These are phyloP conservation scores for Ranitomeya variabilis DNA, from an alignment of 2,113 vertebrate genomes.

Conservation along the genomic window DNA sequence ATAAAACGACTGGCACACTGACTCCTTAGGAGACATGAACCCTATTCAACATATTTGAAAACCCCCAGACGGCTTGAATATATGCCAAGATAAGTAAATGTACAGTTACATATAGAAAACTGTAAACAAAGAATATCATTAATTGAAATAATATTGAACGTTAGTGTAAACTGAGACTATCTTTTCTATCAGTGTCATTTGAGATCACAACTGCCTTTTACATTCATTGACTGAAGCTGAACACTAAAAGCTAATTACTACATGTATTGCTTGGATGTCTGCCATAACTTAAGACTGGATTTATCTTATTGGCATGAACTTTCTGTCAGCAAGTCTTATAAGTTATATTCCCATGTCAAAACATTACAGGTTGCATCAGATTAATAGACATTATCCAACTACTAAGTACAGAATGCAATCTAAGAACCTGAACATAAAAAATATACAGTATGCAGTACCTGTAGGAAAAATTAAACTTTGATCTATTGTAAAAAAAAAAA, in stretches of 20 bases:
- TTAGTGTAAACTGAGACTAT: background rate
- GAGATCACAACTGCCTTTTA: conserved; percentile 18
- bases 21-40: background rate
- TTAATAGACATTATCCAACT: background rate
- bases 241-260: conserved; percentile 27
- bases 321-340: background rate
- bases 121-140: background rate
- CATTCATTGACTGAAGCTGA: conserved; percentile 34
- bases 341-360: background rate
- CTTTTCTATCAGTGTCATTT: conserved; percentile 2
- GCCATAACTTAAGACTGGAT: conserved; percentile 36
- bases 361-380: background rate
- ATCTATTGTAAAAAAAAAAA: no score
- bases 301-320: conserved; percentile 38
- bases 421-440: background rate
- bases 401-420: background rate
- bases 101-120: background rate
- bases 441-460: no score
- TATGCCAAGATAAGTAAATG: background rate
- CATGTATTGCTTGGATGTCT: conserved; percentile 39
- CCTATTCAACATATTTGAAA: background rate
- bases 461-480: no score
- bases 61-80: background rate
- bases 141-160: conserved; percentile 17
- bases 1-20: background rate